Evolutionary conservation across 1,140 invertebrate genomes (phyloP), one percentile per base, ranked within the genome.

Genomic region (Zaprionus ghesquierei): DNA sequence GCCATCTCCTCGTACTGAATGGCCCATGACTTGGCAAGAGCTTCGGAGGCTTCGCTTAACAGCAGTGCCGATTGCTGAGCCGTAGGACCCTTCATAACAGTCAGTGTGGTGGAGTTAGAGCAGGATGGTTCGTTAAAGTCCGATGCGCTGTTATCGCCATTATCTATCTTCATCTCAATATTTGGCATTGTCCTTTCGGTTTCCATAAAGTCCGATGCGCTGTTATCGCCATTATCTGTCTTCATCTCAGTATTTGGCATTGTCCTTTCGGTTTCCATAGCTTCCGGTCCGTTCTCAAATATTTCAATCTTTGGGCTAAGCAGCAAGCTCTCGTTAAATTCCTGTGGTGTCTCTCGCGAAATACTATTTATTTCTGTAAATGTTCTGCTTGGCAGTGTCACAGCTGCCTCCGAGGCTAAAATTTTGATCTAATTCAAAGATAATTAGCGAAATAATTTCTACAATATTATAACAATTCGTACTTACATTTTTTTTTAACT

Each of bases 1-100:
- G 62, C 51, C 82, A 91, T 82, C 29, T 91, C 90, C 35, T 91
- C 86, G 23, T 90, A 91, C 46, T 91, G 90, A 46, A 91, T 77
- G 9, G 90, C 90, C 90, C 90, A 91, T 5, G 90, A 90, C 55
- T 78, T 89, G 23, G 90, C 90, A 44, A 91, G 55, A 8, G 78
- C 74, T 53, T 90, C 80, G 5, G 86, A 77, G 33, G 82, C 55
- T 18, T 85, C 81, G 44, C 86, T 91, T 12, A 90, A 56, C 46
- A 58, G 35, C 12, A 58, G 27, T 44, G 25, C 29, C 18, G 23
- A 3, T 25, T 20, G 49, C 3, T 58, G 25, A n/a, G 15, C 15
- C 5, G 55, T 27, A 13, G 51, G 3, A 38, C 25, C 33, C 18
- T 55, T 72, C 8, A 38, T 18, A 23, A 38, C 15, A 31, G 29